Base-by-base conservation (phyloP, 2,113 vertebrate genomes). In the Atrichornis clamosus region DNA sequence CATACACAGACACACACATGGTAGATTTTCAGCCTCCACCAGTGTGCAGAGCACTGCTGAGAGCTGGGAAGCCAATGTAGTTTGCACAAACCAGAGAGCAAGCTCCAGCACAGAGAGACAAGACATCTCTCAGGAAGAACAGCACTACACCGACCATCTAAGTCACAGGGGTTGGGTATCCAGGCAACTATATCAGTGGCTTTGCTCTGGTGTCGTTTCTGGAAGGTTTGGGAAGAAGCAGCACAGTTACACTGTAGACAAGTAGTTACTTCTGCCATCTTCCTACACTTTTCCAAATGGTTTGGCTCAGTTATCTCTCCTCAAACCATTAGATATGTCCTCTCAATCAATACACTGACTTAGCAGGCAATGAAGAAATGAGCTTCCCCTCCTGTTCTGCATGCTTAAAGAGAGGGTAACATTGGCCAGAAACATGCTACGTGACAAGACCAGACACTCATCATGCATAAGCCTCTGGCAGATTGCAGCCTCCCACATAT, bases 1-100 rank as follows among this genome's bases (percentile, higher is more conserved):
- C 5, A 1, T 2, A 22, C 11, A 15, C 0, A 0, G 35, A n/a
- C 44, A 42, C 7, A 20, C 13, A 35, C 10, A 16, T 47, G 27
- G 42, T 2, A 60, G 49, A 10, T 58, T 84, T 82, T 49, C 0
- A 1, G 39, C 52, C 3, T 4, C 24, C 39, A n/a, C 14, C 32
- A 7, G 39, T 15, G 7, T 37, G 14, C 35, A n/a, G 18, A 59
- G 69, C 69, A 11, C 33, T 59, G 18, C n/a, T 44, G 28, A 55
- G 33, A 65, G 42, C 42, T 24, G 44, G 27, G 53, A 37, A 72
- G 21, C 5, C 28, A 33, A 0, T 44, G 2, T 5, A 47, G 27
- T 39, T n/a, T 63, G 41, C 39, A 30, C 35, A 59, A 83, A 46
- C 18, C 41, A 22, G 80, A 63, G 28, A 6, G 2, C 26, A 60